Percentiles rank a stretch among this genome's conserved stretches.
Conservation (phyloP, 2,797 vertebrate species). For the Meda fulgida region DNA sequence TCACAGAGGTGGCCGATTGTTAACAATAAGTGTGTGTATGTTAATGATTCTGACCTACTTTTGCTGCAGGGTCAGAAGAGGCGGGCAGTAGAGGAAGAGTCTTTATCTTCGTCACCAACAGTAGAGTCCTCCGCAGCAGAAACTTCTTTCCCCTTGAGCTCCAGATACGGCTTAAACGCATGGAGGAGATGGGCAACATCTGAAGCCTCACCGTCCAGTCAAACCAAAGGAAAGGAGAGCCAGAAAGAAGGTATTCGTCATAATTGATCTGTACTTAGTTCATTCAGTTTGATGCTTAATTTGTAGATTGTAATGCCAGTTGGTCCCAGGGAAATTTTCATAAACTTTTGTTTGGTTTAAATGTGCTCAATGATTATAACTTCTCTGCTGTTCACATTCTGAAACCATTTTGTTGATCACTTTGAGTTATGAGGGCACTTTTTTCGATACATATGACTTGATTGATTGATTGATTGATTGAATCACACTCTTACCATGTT, state of each 20-base stretch:
- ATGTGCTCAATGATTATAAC: slow-evolving; percentile 86
- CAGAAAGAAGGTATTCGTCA: slow-evolving; percentile 79
- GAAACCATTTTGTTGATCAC: slow-evolving; percentile 75
- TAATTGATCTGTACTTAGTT: neutral
- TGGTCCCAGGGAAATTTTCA: neutral
- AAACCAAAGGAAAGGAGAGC: slow-evolving; percentile 78
- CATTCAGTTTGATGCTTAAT: neutral
- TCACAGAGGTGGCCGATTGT: neutral
- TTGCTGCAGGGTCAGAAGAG: slow-evolving; percentile 86
- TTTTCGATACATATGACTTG: neutral
- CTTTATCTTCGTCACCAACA: slow-evolving; percentile 77
- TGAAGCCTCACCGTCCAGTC: slow-evolving; percentile 70
- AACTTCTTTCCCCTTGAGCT: slow-evolving; percentile 85
- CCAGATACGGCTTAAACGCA: slow-evolving; percentile 88
- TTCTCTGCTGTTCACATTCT: slow-evolving; percentile 92
- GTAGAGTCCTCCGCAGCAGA: slow-evolving; percentile 67
- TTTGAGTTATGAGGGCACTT: slow-evolving; percentile 75
- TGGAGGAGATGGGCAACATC: slow-evolving; percentile 95
- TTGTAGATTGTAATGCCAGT: neutral
- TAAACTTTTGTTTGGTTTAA: neutral
- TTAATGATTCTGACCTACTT: neutral
- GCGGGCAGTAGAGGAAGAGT: slow-evolving; percentile 81
- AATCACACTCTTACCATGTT: neutral
- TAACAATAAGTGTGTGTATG: neutral
- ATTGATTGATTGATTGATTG: no score